A percentile compares a stretch with the other conserved stretches of the same genome.
phyloP scores from a whole-genome alignment of 2,113 vertebrate species.

The Epinephelus lanceolatus region DNA sequence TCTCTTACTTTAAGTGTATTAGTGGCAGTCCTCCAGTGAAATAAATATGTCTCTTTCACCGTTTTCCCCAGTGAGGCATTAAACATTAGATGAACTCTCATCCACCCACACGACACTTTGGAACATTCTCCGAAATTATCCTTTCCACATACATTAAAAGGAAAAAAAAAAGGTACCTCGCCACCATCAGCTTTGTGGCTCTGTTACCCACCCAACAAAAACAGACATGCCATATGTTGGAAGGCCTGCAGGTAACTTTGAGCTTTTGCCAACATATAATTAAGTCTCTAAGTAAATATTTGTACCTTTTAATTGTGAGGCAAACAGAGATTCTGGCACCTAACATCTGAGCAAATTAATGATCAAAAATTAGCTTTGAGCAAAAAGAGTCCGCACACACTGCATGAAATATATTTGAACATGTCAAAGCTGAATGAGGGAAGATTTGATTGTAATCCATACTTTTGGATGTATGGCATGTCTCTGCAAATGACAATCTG shows the following conservation, averaged over 20 bases:
- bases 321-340: constrained; percentile 44
- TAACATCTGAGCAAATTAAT: constrained; percentile 28
- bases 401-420: constrained; percentile 8
- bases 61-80: not conserved
- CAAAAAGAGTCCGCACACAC: not conserved
- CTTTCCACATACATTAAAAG: constrained; percentile 8
- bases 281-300: constrained; percentile 58
- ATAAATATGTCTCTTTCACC: not conserved
- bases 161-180: not conserved
- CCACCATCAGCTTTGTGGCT: constrained; percentile 23
- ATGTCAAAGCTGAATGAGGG: constrained; percentile 1
- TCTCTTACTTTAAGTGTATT: not conserved
- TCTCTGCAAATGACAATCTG: not conserved
- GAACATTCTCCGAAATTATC: constrained; percentile 7
- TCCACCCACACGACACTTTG: constrained; percentile 5
- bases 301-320: constrained; percentile 26
- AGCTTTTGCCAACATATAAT: constrained; percentile 53
- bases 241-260: constrained; percentile 37
- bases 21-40: not conserved
- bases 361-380: constrained; percentile 29
- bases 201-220: constrained; percentile 25
- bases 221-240: constrained; percentile 43
- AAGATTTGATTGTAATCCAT: constrained; percentile 30
- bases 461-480: not conserved
- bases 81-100: constrained; percentile 34